These are phyloP conservation scores for Epinotia brunnichana DNA, from an alignment of 2,888 invertebrate genomes.

Conservation along the genomic window DNA sequence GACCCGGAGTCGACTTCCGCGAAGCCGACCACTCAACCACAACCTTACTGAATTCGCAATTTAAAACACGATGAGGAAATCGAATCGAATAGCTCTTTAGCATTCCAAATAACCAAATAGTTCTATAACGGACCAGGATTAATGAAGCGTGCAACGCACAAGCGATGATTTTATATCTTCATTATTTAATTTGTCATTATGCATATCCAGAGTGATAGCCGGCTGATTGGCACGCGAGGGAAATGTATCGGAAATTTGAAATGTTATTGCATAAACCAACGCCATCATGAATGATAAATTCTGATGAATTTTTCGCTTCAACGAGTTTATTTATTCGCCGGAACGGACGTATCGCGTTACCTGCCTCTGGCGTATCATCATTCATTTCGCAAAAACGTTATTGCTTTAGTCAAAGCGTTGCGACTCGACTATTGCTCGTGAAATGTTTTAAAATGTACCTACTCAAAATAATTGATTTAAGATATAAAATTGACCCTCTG, in stretches of 20 bases:
- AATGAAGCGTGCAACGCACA: constrained; percentile 35
- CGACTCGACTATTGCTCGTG: constrained; percentile 60
- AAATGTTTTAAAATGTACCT: constrained; percentile 71
- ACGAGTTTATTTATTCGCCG: constrained; percentile 74
- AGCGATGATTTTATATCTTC: constrained; percentile 38
- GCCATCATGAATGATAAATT: constrained; percentile 67
- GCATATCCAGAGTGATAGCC: constrained; percentile 32
- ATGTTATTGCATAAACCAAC: constrained; percentile 58
- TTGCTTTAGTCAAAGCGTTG: constrained; percentile 62
- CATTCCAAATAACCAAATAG: constrained; percentile 35
- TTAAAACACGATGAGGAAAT: constrained; percentile 37
- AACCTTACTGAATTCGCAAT: constrained; percentile 30
- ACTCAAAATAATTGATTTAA: constrained; percentile 74
- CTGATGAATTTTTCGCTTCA: constrained; percentile 73
- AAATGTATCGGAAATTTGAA: constrained; percentile 47
- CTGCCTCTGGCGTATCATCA: constrained; percentile 69
- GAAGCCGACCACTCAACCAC: constrained; percentile 21
- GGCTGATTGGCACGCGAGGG: constrained; percentile 43
- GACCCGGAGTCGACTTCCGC: constrained; percentile 19
- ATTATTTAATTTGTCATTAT: constrained; percentile 47
- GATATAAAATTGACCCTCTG: constrained; percentile 67
- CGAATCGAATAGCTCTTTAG: constrained; percentile 27
- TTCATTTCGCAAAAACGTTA: constrained; percentile 72
- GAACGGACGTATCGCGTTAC: constrained; percentile 69
- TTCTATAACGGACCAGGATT: constrained; percentile 28